These are phyloP conservation scores for Rotaria socialis DNA, from an alignment of 2,888 invertebrate species.

Conservation along the genomic window DNA sequence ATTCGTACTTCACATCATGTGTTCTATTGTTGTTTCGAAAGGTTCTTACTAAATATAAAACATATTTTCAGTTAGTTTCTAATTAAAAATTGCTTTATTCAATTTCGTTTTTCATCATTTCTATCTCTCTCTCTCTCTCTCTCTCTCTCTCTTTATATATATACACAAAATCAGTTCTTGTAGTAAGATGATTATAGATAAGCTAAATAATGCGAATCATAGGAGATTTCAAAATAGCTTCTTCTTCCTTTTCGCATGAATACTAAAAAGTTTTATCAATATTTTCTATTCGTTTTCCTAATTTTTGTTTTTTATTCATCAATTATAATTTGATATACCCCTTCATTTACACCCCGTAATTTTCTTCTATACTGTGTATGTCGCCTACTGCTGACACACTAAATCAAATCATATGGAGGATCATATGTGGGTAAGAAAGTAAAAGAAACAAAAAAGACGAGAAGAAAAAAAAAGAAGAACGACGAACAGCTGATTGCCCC, in stretches of 20 bases:
- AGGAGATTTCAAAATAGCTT: too few relatives aligned
- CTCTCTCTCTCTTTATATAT: too few relatives aligned
- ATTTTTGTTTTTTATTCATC: not conserved
- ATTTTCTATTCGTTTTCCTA: not conserved
- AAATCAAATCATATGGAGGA: constrained; percentile 16
- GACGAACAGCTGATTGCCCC: constrained; percentile 12
- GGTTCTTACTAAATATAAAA: not conserved
- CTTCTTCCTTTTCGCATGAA: too few relatives aligned
- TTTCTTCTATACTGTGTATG: not conserved
- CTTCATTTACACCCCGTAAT: not conserved
- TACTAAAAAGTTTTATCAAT: too few relatives aligned
- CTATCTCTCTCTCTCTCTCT: too few relatives aligned
- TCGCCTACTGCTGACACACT: not conserved
- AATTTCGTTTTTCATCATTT: too few relatives aligned
- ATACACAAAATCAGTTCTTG: too few relatives aligned
- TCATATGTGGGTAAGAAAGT: constrained; percentile 4
- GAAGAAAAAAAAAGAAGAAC: not conserved
- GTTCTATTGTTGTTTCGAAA: not conserved
- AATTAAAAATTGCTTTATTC: too few relatives aligned
- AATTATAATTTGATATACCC: not conserved
- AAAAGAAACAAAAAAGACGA: not conserved
- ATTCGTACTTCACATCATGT: not conserved
- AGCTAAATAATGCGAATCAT: too few relatives aligned
- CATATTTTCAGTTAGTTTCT: too few relatives aligned
- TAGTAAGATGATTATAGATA: too few relatives aligned